A percentile compares a stretch with the other conserved stretches of the same genome.
phyloP scores from a whole-genome alignment of 2,797 vertebrate genomes.

The Oryzias sinensis region DNA sequence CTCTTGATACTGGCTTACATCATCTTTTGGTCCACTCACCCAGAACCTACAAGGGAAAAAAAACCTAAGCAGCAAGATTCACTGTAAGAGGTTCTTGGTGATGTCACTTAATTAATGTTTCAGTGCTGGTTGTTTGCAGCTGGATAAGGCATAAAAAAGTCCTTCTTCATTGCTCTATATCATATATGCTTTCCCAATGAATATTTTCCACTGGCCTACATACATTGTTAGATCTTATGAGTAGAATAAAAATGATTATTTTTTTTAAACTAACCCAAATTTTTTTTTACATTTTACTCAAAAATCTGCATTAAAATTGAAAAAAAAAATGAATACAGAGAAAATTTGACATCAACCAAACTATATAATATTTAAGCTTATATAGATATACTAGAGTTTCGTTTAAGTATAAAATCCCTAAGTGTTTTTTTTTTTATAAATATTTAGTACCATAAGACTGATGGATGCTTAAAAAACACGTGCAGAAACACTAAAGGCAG shows the following conservation, averaged over 20 bases:
- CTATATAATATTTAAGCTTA: too few species aligned
- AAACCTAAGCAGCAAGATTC: slow-evolving; percentile 32
- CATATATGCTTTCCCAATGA: slow-evolving; percentile 15
- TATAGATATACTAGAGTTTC: too few species aligned
- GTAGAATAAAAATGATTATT: too few species aligned
- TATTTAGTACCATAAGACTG: background rate
- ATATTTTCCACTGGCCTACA: slow-evolving; percentile 38
- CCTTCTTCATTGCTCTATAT: slow-evolving; percentile 4
- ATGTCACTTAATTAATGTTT: background rate
- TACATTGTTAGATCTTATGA: slow-evolving; percentile 16
- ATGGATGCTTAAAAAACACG: background rate
- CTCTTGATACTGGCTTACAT: slow-evolving; percentile 12
- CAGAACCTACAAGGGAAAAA: slow-evolving; percentile 32
- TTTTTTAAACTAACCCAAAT: too few species aligned
- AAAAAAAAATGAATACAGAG: background rate
- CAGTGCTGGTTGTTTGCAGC: too few species aligned
- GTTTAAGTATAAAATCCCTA: background rate
- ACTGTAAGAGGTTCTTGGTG: slow-evolving; percentile 22
- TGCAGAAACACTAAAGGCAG: background rate
- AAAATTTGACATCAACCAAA: background rate
- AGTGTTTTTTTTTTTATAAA: background rate
- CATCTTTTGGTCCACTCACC: slow-evolving; percentile 18
- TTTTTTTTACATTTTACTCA: too few species aligned
- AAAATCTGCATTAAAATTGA: background rate
- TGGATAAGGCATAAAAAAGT: background rate